phyloP scores from a whole-genome alignment of 2,797 vertebrate genomes.

The Spea hammondii region DNA sequence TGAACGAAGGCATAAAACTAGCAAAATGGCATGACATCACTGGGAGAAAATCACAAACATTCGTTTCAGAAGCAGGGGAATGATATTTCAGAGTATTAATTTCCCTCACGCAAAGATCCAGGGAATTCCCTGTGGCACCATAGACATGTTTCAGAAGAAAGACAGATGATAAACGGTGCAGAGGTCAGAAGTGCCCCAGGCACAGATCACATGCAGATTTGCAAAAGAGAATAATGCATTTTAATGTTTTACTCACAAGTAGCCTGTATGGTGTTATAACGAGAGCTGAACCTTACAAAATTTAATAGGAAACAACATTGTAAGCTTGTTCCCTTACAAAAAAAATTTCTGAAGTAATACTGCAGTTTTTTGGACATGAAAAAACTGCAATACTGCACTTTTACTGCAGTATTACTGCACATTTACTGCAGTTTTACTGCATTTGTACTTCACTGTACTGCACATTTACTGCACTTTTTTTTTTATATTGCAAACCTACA shows the following conservation, averaged over 20 bases:
- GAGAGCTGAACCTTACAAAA: no score
- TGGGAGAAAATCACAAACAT: slow-evolving; percentile 49
- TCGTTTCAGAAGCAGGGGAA: slow-evolving; percentile 29
- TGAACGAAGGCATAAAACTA: slow-evolving; percentile 42
- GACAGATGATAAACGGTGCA: slow-evolving; percentile 45
- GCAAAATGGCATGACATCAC: slow-evolving; percentile 40
- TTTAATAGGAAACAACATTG: no score
- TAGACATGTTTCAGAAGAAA: slow-evolving; percentile 29
- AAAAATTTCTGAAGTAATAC: no score
- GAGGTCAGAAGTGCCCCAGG: slow-evolving; percentile 24
- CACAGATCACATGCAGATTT: slow-evolving; percentile 16
- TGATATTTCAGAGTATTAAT: slow-evolving; percentile 43
- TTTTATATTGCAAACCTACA: no score
- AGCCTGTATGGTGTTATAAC: no score
- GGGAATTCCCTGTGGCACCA: slow-evolving; percentile 27
- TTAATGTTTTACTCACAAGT: slow-evolving; percentile 13
- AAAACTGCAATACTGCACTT: no score
- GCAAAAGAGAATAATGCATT: slow-evolving; percentile 13
- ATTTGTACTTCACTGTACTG: no score
- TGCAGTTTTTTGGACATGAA: no score
- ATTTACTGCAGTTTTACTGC: no score
- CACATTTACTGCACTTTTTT: no score
- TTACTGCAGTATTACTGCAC: no score
- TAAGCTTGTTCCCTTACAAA: no score
- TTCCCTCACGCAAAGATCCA: slow-evolving; percentile 44